A percentile compares a stretch with the other conserved stretches of the same genome.
These are phyloP conservation scores for Apodemia zela DNA, from an alignment of 2,888 invertebrate genomes.

Conservation along the genomic window DNA sequence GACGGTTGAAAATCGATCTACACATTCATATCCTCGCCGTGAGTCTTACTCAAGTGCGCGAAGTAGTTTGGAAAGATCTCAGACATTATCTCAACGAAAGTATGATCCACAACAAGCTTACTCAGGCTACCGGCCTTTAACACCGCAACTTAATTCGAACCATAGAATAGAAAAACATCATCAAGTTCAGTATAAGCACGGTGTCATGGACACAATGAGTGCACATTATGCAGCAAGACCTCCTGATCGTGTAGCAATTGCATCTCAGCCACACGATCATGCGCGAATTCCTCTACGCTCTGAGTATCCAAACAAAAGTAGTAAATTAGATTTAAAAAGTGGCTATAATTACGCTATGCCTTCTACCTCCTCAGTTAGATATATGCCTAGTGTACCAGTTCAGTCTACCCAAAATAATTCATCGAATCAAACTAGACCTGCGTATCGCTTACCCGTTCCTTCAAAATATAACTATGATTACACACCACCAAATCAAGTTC, in stretches of 20 bases:
- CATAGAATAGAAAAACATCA: conserved; percentile 61
- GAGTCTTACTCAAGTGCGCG: conserved; percentile 60
- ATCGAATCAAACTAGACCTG: conserved; percentile 45
- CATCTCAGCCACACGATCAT: conserved; percentile 50
- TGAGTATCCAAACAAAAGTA: conserved; percentile 53
- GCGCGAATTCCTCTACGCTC: conserved; percentile 52
- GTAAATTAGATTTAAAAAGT: conserved; percentile 51
- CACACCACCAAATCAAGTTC: conserved; percentile 50
- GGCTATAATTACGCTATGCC: conserved; percentile 58
- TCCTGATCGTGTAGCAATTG: conserved; percentile 54
- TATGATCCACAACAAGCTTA: conserved; percentile 71
- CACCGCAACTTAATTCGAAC: conserved; percentile 53
- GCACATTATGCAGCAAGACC: conserved; percentile 54
- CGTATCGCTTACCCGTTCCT: conserved; percentile 50
- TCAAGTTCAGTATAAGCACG: conserved; percentile 57
- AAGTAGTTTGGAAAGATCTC: conserved; percentile 60
- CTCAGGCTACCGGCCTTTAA: conserved; percentile 60
- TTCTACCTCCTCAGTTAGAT: conserved; percentile 60
- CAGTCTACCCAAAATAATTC: conserved; percentile 55
- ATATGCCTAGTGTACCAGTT: conserved; percentile 46
- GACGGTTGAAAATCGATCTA: conserved; percentile 48
- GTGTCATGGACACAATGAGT: conserved; percentile 49
- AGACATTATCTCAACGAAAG: conserved; percentile 56
- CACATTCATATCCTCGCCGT: conserved; percentile 57
- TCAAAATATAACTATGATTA: conserved; percentile 63